Percentiles rank a stretch among this genome's conserved stretches.
phyloP scores from a whole-genome alignment of 1,140 invertebrate species.

The Drosophila grimshawi region DNA sequence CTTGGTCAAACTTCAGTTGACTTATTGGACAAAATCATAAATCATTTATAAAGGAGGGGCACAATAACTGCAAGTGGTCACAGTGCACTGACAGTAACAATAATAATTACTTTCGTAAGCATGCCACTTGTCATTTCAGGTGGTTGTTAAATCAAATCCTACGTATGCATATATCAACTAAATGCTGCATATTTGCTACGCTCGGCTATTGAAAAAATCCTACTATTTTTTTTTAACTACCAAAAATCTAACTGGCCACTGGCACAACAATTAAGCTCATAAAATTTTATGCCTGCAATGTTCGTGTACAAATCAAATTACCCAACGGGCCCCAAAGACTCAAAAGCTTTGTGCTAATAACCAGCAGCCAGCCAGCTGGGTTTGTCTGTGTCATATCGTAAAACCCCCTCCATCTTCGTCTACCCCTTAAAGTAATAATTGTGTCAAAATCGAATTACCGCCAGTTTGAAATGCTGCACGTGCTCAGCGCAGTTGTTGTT shows the following conservation, averaged over 20 bases:
- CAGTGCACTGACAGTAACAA: too few species aligned
- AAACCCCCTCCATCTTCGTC: not conserved
- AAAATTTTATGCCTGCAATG: constrained; percentile 40
- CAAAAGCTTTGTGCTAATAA: constrained; percentile 48
- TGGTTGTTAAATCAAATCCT: too few species aligned
- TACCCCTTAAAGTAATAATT: constrained; percentile 43
- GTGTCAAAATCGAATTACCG: constrained; percentile 66
- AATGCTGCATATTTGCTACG: too few species aligned
- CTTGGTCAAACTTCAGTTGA: not conserved
- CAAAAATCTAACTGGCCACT: not conserved
- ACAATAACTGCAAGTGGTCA: too few species aligned
- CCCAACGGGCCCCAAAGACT: constrained; percentile 33
- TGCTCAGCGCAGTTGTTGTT: constrained; percentile 40
- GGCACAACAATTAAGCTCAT: constrained; percentile 36
- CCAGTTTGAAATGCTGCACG: constrained; percentile 67
- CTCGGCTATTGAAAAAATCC: too few species aligned
- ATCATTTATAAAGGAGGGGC: too few species aligned
- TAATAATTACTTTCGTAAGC: too few species aligned
- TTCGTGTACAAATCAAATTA: constrained; percentile 66
- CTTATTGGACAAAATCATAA: too few species aligned
- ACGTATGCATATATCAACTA: too few species aligned
- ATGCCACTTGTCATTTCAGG: too few species aligned
- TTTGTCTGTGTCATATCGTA: constrained; percentile 28
- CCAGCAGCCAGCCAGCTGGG: constrained; percentile 54
- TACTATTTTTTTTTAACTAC: too few species aligned